Base-by-base conservation (phyloP, 2,797 vertebrate species). In the Capromys pilorides region DNA sequence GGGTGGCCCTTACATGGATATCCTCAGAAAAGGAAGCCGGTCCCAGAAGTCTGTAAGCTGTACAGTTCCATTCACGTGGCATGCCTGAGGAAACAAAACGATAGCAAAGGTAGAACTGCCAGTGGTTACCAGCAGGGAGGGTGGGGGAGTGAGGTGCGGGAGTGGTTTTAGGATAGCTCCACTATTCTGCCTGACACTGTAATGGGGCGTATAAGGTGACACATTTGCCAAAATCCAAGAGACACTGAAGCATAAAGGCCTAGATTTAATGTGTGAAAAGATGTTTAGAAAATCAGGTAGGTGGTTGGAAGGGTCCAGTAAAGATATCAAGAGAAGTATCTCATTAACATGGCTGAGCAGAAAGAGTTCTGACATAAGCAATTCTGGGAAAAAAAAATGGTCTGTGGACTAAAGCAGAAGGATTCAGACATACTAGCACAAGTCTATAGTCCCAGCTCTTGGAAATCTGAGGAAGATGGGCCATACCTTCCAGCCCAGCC, bases 321-420 rank as follows among this genome's bases (percentile, higher is more conserved):
- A 88, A 49, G 18, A 88, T 85, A 22, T 79, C 11, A 51, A 80
- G 79, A 88, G 36, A 80, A 45, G 28, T 80, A 36, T 86, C 80
- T 91, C 11, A 62, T 28, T 81, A 51, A 91, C 49, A 21, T 61
- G n/a, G 10, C 19, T 36, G 39, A 8, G 28, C 6, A 81, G 28
- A 82, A 59, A 80, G 31, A 24, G 5, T 86, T 62, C 57, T 83
- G 54, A 87, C 67, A 54, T 64, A 71, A 82, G 33, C 49, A 88
- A 64, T 31, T 83, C 19, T 67, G 64, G 51, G 86, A 90, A 90
- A 26, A 92, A 92, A 90, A 26, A 39, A 49, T 26, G 39, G 2
- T 13, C 57, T 67, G 1, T 45, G 67, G 31, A 66, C 39, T 73
- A 24, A 94, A 88, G 39, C 21, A 51, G 61, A 61, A 57, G 24